Evolutionary conservation across 2,888 invertebrate genomes (phyloP), one percentile per base, ranked within the genome.

Genomic region (Coelinius sp.): DNA sequence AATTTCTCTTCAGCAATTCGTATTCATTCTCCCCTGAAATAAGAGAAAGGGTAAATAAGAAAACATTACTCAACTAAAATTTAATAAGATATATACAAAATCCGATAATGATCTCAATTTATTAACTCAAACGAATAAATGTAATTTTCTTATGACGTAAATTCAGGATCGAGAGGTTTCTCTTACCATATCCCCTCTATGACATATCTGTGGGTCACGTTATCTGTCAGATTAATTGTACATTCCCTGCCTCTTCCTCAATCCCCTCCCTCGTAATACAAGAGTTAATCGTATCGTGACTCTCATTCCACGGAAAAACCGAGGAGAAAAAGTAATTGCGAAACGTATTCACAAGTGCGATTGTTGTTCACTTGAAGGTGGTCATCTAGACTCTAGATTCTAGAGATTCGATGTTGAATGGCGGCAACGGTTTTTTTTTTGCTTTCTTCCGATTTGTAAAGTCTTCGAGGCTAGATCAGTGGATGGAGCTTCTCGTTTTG

Each of bases 201-300:
- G 74, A 76, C 84, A 81, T 84, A 84, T 84, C 82, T 77, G 75
- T 77, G 80, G 78, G 76, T 81, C 82, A 79, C 75, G 80, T 82
- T 84, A 83, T 82, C 81, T 81, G 83, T 84, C 85, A 78, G 84
- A 84, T 85, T 84, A 85, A 84, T 83, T 78, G 73, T 73, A 76
- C 46, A 70, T 75, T 74, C 72, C 74, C 64, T 66, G 70, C 73
- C 70, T 66, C 76, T 71, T 70, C 65, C 76, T 63, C 31, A 20
- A 0, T 52, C 52, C 25, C 20, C n/a, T n/a, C n/a, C n/a, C n/a
- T n/a, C n/a, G n/a, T n/a, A n/a, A n/a, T n/a, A 41, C 20, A 46
- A 52, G 31, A 44, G 25, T 53, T 63, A 38, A 65, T 38, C 22
- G 53, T 44, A 70, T 31, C 56, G 35, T 67, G 49, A 24, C 27